Evolutionary conservation across 1,140 invertebrate genomes (phyloP), one percentile per base, ranked within the genome.

Genomic region (Aradophagus sp.): DNA sequence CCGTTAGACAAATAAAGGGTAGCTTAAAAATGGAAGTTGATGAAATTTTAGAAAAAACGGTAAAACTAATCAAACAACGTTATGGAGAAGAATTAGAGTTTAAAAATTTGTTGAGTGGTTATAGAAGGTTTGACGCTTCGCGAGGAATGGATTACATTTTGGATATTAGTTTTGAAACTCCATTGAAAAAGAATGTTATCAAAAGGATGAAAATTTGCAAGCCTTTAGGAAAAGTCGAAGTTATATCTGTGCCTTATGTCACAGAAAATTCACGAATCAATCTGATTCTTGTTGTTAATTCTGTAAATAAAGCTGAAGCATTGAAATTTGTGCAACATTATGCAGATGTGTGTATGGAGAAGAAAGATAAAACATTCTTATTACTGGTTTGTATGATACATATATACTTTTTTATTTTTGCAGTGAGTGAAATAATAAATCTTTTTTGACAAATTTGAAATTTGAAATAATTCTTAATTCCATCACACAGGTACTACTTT

Each of bases 111-210:
- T 77, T 93, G 7, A 95, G 95, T 82, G 95, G 94, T 1, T 97
- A 97, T 73, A 87, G 90, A 70, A 89, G 89, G 72, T 97, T 96
- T 83, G 95, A 97, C 85, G 91, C 94, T 5, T 92, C 93, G 0
- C 86, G 93, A 72, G 96, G 95, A 32, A 91, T 97, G 88, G 93
- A 95, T 80, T 98, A 97, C 82, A 90, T 92, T 38, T 77, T 98
- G 13, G 94, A 97, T 85, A 77, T 97, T 8, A 84, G 86, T 27
- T 88, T 90, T 74, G 48, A 82, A 31, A 81, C 80, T 20, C 23
- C 75, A 2, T 80, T 70, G 1, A 80, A 78, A 23, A 81, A 74
- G 45, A 77, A 81, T 77, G 39, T 86, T 4, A 77, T 71, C 0
- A 88, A 87, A 70, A 81, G 87, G 70, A 81, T 92, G 42, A 89